Evolutionary conservation across 1,140 invertebrate species (phyloP).

Genomic region (Drosophila chauvacae): DNA sequence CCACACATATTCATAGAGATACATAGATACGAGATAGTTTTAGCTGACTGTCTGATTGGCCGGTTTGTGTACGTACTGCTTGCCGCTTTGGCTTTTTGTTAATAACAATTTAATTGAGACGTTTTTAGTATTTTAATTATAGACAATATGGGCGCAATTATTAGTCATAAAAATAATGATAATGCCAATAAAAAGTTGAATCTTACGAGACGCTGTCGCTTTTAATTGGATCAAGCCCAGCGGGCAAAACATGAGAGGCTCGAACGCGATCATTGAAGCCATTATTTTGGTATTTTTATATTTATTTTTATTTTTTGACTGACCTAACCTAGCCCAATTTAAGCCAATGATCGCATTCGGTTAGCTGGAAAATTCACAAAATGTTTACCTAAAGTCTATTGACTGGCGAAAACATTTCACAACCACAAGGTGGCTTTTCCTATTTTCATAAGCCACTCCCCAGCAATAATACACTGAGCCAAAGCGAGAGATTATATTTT

Average conservation of each 20-base stretch:
- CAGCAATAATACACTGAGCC: not conserved
- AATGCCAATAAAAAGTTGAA: constrained; percentile 71
- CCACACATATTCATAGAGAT: constrained; percentile 13
- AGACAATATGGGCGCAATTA: constrained; percentile 80
- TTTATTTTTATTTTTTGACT: not conserved
- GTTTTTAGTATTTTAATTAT: constrained; percentile 79
- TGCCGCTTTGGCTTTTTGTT: constrained; percentile 71
- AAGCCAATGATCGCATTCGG: constrained; percentile 44
- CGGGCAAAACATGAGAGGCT: not conserved
- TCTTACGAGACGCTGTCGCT: constrained; percentile 44
- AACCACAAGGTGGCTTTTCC: constrained; percentile 32
- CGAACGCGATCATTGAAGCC: not conserved
- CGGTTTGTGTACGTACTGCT: constrained; percentile 40
- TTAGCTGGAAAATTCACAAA: constrained; percentile 35
- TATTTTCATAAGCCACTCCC: constrained; percentile 4
- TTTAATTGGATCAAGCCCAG: constrained; percentile 64
- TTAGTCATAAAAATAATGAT: constrained; percentile 80
- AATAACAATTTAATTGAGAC: constrained; percentile 82
- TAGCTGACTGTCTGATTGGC: constrained; percentile 53
- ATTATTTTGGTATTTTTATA: not conserved
- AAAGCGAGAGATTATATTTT: not conserved
- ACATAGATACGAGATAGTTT: constrained; percentile 42
- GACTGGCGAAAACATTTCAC: constrained; percentile 45
- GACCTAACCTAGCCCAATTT: constrained; percentile 37
- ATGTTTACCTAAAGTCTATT: constrained; percentile 17